Evolutionary conservation across 2,113 vertebrate genomes (phyloP), one percentile per base, ranked within the genome.

Genomic region (Corythornis madagascariensis): DNA sequence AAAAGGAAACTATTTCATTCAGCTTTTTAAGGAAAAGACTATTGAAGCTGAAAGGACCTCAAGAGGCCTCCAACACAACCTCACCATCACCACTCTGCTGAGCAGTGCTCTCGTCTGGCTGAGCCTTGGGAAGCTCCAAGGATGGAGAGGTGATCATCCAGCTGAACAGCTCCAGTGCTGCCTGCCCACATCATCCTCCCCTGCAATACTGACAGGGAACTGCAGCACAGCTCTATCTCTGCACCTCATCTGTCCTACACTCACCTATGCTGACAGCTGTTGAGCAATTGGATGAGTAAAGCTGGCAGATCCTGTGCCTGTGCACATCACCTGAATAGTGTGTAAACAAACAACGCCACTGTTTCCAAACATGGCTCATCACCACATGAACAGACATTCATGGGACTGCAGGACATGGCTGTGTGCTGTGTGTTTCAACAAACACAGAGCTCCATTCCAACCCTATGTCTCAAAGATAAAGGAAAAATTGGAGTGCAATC

Each of bases 331-430:
- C 14, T 7, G 76, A 91, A 79, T 69, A 73, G 50, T 42, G 61
- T 93, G 93, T 92, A 90, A 92, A 91, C 43, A 95, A 96, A 96
- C 93, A 96, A 94, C 83, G 2, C 2, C 70, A 75, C 43, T 95
- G 31, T 96, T 95, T 96, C 92, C 94, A 93, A 96, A 96, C 90
- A 94, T 15, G 25, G 88, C 77, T 95, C 93, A 96, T 92, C 93
- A 93, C 70, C 92, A 95, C 96, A 96, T 95, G 88, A 95, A 75
- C 72, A 92, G 86, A 72, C 63, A 96, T 94, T 94, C 94, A 94
- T 84, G 83, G 86, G 65, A 90, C 91, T 90, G 86, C 86, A 93
- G 13, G 83, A 92, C 92, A 94, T 64, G 79, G 83, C 2, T 94
- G 86, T 90, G 86, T 81, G 53, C 92, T 38, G 38, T 38, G 38